Base-by-base conservation (phyloP, 53 echinoderm and acorn worm species). In the Henricia sp. region DNA sequence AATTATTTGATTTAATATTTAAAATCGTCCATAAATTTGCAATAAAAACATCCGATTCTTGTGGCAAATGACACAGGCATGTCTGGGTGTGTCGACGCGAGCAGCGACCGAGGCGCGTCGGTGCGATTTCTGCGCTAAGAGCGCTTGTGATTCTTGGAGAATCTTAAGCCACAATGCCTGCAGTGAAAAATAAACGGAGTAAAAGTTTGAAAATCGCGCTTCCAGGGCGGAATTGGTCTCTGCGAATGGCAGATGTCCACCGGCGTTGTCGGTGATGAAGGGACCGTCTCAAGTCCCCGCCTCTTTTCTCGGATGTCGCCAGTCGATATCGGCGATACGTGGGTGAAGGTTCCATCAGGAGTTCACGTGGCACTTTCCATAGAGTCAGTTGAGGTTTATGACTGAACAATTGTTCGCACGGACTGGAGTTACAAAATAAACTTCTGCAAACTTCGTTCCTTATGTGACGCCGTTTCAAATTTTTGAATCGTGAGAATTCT, bases 191-290 rank as follows among this genome's bases (percentile, higher is more conserved):
- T 28, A 59, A 60, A 77, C 77, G n/a, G 39, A 40, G 56, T 44
- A 21, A 55, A 17, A 12, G 12, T 63, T 80, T 63, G 63, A 80
- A 80, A 80, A 62, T 64, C 64, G 63, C 80, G 64, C 64, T 64
- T 64, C 64, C 80, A 48, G 64, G 64, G 35, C 40, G 64, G 50
- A 64, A 57, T 64, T 57, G 80, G 80, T 38, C 35, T 80, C 80
- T 80, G 80, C 80, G 80, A 80, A 80, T 80, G 48, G 80, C 80
- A 80, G 64, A 80, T 80, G 80, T 80, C 80, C 80, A 48, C 64
- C 46, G 42, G 80, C 80, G 44, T 64, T 64, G 80, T 80, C 80
- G 80, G 80, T 80, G 80, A 63, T 80, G 38, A n/a, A 63, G 80
- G 80, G 80, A 80, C 50, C 80, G 80, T 39, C 80, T 80, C 80